A percentile compares a stretch with the other conserved stretches of the same genome.
phyloP scores from a whole-genome alignment of 1,140 invertebrate genomes.

The Penaeus vannamei region DNA sequence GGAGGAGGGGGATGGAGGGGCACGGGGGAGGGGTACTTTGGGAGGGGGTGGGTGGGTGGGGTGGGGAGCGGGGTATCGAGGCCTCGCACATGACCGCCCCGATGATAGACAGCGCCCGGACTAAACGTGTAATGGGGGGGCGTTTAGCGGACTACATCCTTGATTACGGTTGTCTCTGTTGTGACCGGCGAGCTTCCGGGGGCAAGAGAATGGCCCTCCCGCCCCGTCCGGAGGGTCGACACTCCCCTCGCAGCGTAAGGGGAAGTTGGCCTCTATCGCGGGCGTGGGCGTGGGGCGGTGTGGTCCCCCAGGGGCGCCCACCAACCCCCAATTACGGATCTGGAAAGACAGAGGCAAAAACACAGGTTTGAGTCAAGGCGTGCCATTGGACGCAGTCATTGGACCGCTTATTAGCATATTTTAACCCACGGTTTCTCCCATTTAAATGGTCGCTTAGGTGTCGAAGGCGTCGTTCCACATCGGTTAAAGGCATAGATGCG shows the following conservation, averaged over 20 bases:
- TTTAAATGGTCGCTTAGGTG: slow-evolving; percentile 59
- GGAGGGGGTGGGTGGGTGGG: too few relatives aligned
- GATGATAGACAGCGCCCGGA: slow-evolving; percentile 56
- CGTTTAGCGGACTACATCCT: slow-evolving; percentile 63
- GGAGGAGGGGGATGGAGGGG: too few relatives aligned
- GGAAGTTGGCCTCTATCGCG: background rate
- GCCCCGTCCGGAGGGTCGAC: slow-evolving; percentile 19
- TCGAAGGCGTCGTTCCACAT: slow-evolving; percentile 45
- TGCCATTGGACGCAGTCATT: slow-evolving; percentile 61
- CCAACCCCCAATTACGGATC: slow-evolving; percentile 55
- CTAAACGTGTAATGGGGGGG: slow-evolving; percentile 60
- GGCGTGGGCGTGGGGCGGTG: background rate
- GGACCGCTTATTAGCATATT: slow-evolving; percentile 65
- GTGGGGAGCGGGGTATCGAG: too few relatives aligned
- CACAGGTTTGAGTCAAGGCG: slow-evolving; percentile 46
- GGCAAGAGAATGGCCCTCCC: slow-evolving; percentile 6
- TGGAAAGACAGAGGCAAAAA: slow-evolving; percentile 55
- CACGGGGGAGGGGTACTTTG: too few relatives aligned
- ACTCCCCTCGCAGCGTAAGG: background rate
- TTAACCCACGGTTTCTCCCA: slow-evolving; percentile 62
- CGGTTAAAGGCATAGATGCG: slow-evolving; percentile 57
- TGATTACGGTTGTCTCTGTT: slow-evolving; percentile 64
- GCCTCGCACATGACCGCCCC: slow-evolving; percentile 39
- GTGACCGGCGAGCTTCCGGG: slow-evolving; percentile 48
- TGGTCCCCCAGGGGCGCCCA: background rate